These are phyloP conservation scores for Phymanthus crucifer DNA, from an alignment of 92 coral and sea anemone species.

Conservation along the genomic window DNA sequence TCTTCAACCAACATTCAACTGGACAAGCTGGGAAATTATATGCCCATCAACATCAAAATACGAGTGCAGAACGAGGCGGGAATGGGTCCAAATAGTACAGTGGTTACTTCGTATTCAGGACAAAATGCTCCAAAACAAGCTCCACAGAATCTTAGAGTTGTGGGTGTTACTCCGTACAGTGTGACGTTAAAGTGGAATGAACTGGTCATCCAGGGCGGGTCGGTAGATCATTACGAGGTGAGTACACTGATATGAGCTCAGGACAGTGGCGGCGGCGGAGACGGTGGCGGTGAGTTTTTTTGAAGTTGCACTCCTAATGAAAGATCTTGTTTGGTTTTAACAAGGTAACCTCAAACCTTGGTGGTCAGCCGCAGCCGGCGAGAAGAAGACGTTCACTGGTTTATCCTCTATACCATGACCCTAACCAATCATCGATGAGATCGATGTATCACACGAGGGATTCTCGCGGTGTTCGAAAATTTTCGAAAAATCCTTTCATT, in stretches of 20 bases:
- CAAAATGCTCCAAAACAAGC: conserved; percentile 28
- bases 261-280: not conserved
- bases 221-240: conserved; percentile 58
- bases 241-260: not conserved
- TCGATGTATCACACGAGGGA: not conserved
- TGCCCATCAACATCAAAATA: conserved; percentile 30
- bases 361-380: not conserved
- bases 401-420: not conserved
- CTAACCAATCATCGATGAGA: not conserved
- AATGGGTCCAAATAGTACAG: conserved; percentile 49
- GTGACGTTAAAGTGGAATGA: conserved; percentile 37
- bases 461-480: not conserved
- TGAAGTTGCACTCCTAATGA: not conserved
- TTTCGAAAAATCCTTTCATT: not conserved
- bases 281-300: not conserved
- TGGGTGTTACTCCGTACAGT: conserved; percentile 24
- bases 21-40: conserved; percentile 4
- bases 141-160: conserved; percentile 22
- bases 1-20: not conserved
- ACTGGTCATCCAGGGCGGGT: not conserved
- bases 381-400: not conserved
- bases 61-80: conserved; percentile 36
- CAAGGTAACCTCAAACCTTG: not conserved
- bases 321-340: not conserved
- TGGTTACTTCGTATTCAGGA: conserved; percentile 39